These are phyloP conservation scores for Sarcophaga bullata DNA, from an alignment of 1,140 invertebrate genomes.

Conservation along the genomic window DNA sequence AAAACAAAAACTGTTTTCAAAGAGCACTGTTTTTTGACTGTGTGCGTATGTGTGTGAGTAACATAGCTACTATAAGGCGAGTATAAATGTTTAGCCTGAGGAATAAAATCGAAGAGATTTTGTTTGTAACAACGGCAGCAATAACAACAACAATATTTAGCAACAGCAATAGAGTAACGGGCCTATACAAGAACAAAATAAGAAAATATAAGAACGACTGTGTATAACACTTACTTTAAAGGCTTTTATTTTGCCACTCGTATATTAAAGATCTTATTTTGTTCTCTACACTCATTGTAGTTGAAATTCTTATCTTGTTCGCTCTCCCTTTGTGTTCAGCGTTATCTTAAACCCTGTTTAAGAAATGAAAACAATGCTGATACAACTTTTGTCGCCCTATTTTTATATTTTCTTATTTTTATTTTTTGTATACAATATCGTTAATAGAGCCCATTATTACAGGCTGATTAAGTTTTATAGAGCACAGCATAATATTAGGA, in stretches of 20 bases:
- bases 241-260: too few species aligned
- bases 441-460: not conserved
- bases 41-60: too few species aligned
- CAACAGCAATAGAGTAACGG: not conserved
- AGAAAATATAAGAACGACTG: not conserved
- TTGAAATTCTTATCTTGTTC: too few species aligned
- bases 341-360: not conserved
- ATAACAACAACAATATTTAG: not conserved
- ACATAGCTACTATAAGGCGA: too few species aligned
- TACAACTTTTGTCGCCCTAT: not conserved
- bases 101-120: not conserved
- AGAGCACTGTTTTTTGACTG: not conserved
- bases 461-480: conserved; percentile 1
- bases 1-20: too few species aligned
- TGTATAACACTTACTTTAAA: not conserved
- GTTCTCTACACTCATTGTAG: too few species aligned
- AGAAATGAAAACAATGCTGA: too few species aligned
- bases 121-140: not conserved
- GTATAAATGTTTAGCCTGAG: not conserved
- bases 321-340: not conserved
- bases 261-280: too few species aligned
- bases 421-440: not conserved
- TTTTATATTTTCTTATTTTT: too few species aligned
- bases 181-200: not conserved
- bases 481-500: not conserved